Evolutionary conservation across 2,113 vertebrate species (phyloP).

Genomic region (Ornithorhynchus anatinus): DNA sequence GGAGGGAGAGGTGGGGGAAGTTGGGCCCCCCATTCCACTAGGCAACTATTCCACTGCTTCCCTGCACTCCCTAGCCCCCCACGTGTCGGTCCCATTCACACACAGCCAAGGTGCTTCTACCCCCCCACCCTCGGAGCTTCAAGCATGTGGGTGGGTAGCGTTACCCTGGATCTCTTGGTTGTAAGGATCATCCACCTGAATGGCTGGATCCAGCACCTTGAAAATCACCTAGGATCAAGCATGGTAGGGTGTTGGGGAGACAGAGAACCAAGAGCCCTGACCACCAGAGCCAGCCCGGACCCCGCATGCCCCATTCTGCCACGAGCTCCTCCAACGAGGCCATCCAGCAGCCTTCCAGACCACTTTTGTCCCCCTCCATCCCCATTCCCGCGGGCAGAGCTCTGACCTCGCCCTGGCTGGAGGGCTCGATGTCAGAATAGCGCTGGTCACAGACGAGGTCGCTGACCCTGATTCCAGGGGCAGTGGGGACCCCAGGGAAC

Average conservation of each 20-base stretch:
- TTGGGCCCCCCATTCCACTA: accelerated
- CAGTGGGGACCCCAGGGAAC: slow-evolving; percentile 69
- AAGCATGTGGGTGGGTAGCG: neutral
- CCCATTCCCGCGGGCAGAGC: neutral
- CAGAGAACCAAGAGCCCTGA: neutral
- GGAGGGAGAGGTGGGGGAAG: neutral
- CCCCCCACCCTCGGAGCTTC: neutral
- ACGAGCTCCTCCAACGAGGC: neutral
- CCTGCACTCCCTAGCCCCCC: neutral
- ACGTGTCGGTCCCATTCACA: neutral
- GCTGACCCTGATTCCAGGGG: slow-evolving; percentile 67
- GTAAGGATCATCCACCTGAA: slow-evolving; percentile 83
- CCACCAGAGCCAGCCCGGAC: accelerated
- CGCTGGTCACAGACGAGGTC: slow-evolving; percentile 84
- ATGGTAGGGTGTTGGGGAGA: neutral
- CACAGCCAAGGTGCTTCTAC: neutral
- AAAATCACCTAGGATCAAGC: slow-evolving; percentile 87
- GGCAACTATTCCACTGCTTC: accelerated
- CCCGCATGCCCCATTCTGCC: accelerated
- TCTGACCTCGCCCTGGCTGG: slow-evolving; percentile 81
- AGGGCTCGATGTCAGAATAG: slow-evolving; percentile 87
- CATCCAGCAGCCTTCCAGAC: neutral
- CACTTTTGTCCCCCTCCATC: neutral
- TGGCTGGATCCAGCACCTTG: slow-evolving; percentile 86
- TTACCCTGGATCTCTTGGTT: slow-evolving; percentile 84